Evolutionary conservation across 2,888 invertebrate genomes (phyloP).

Genomic region (Coenonympha glycerion): DNA sequence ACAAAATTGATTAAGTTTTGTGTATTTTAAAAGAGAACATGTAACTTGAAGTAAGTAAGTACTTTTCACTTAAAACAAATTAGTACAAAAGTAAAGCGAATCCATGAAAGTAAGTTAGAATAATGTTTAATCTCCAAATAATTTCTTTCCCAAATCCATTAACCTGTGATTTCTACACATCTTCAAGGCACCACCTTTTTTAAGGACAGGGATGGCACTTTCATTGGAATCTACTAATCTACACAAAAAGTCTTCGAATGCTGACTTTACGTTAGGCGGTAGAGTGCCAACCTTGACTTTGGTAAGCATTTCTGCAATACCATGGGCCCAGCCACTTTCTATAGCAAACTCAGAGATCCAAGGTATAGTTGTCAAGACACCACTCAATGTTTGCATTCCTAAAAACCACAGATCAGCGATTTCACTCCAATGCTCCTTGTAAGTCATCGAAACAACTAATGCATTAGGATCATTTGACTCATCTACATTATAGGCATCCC

Average conservation of each 20-base stretch:
- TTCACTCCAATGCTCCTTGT: slow-evolving; percentile 92
- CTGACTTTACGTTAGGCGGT: slow-evolving; percentile 89
- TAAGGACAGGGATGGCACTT: slow-evolving; percentile 83
- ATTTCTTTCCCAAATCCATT: slow-evolving; percentile 91
- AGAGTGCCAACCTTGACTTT: slow-evolving; percentile 89
- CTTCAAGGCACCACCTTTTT: slow-evolving; percentile 87
- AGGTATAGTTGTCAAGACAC: slow-evolving; percentile 85
- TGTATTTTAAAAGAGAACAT: too few relatives aligned
- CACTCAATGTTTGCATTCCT: slow-evolving; percentile 94
- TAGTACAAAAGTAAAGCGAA: slow-evolving; percentile 15
- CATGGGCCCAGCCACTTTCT: slow-evolving; percentile 95
- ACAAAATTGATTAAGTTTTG: too few relatives aligned
- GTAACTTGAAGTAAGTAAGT: too few relatives aligned
- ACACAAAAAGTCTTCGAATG: slow-evolving; percentile 92
- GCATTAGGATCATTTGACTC: slow-evolving; percentile 89
- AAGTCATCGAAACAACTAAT: slow-evolving; percentile 88
- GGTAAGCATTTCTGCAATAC: slow-evolving; percentile 86
- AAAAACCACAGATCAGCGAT: slow-evolving; percentile 94
- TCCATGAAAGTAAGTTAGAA: not conserved
- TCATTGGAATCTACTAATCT: slow-evolving; percentile 88
- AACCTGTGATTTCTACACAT: slow-evolving; percentile 90
- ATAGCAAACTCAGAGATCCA: slow-evolving; percentile 94
- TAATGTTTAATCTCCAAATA: slow-evolving; percentile 85
- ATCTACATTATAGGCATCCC: slow-evolving; percentile 94
- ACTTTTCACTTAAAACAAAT: slow-evolving; percentile 25